Percentiles rank a stretch among this genome's conserved stretches.
These are phyloP conservation scores for Manis crassicaudata DNA, from an alignment of 2,797 vertebrate genomes.

Conservation along the genomic window DNA sequence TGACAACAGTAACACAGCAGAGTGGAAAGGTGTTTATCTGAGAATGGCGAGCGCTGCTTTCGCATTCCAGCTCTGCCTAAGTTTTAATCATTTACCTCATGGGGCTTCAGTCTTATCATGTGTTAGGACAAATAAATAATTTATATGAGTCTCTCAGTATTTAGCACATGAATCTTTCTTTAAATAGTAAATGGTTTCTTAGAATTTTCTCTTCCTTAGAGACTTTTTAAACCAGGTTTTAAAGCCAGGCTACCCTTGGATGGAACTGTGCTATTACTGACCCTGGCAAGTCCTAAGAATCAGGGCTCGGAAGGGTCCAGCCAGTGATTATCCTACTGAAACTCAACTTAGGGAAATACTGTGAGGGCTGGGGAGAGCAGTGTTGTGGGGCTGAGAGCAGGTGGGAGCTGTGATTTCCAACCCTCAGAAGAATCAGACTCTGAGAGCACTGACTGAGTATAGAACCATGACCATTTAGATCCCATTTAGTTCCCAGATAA, in stretches of 20 bases:
- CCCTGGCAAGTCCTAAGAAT: background rate
- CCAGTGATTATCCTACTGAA: background rate
- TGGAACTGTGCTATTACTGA: background rate
- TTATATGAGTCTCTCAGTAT: background rate
- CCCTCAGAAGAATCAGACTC: background rate
- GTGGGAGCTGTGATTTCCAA: background rate
- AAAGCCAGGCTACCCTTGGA: background rate
- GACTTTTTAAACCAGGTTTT: background rate
- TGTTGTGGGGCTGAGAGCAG: background rate
- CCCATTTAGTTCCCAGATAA: background rate
- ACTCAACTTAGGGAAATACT: background rate
- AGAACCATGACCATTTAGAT: background rate
- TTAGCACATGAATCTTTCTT: background rate
- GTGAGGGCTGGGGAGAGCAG: background rate
- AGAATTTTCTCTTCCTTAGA: background rate
- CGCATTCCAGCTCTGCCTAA: background rate
- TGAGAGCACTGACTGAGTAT: background rate
- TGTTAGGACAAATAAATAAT: background rate
- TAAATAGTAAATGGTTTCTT: background rate
- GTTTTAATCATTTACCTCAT: background rate
- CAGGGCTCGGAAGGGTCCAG: background rate
- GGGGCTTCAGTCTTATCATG: background rate
- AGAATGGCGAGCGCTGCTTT: background rate
- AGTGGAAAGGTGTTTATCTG: background rate
- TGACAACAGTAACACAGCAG: conserved; percentile 2